A percentile compares a stretch with the other conserved stretches of the same genome.
These are phyloP conservation scores for Brachyrhaphis roseni DNA, from an alignment of 2,797 vertebrate genomes.

Conservation along the genomic window DNA sequence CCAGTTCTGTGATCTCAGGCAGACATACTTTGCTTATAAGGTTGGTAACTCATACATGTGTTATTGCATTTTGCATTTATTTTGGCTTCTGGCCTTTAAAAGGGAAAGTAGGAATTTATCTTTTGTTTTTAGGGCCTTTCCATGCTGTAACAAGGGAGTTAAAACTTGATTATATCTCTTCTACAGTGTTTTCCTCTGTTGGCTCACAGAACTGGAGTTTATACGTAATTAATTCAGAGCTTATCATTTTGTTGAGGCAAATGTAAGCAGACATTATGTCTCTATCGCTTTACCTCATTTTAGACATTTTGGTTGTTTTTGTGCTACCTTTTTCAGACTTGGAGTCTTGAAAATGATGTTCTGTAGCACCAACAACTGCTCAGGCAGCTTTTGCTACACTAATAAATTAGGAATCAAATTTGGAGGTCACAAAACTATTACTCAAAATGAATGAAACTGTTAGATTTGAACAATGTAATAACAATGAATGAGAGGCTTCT, in stretches of 20 bases:
- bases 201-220: neutral
- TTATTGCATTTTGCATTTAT: slow-evolving; percentile 1
- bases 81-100: neutral
- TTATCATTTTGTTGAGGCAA: neutral
- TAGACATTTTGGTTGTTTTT: neutral
- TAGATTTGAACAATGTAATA: neutral
- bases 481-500: neutral
- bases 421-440: neutral
- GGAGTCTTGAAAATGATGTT: neutral
- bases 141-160: slow-evolving; percentile 6
- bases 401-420: neutral
- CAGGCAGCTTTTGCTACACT: neutral
- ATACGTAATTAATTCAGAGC: neutral
- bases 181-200: slow-evolving; percentile 2
- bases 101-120: neutral
- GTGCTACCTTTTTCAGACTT: neutral
- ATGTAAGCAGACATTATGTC: neutral
- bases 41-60: neutral
- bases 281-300: neutral
- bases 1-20: slow-evolving; percentile 1
- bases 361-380: neutral
- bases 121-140: neutral
- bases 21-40: slow-evolving; percentile 5
- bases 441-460: neutral
- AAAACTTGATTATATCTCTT: slow-evolving; percentile 1